These are phyloP conservation scores for Lymantria dispar DNA, from an alignment of 2,888 invertebrate species.

Conservation along the genomic window DNA sequence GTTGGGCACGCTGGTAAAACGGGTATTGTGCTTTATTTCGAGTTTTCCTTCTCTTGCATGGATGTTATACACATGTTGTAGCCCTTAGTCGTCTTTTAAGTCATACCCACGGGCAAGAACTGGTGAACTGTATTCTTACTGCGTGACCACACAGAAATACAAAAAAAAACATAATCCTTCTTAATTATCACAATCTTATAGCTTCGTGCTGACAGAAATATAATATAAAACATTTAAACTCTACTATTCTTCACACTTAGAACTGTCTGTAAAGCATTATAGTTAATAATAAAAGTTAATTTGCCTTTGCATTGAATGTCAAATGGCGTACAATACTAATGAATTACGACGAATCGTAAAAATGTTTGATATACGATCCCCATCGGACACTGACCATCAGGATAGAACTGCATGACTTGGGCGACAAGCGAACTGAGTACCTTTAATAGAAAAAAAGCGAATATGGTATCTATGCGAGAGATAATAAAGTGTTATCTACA, in stretches of 20 bases:
- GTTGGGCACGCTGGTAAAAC: too few relatives aligned
- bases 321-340: constrained; percentile 45
- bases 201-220: neutral
- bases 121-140: too few relatives aligned
- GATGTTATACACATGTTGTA: too few relatives aligned
- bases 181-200: neutral
- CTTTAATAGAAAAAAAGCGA: constrained; percentile 6
- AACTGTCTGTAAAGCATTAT: constrained; percentile 3
- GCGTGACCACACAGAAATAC: too few relatives aligned
- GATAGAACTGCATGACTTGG: constrained; percentile 51
- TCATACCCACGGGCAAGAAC: too few relatives aligned
- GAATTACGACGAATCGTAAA: constrained; percentile 69
- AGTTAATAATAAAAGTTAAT: constrained; percentile 38
- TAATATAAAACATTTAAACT: neutral
- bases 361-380: constrained; percentile 60
- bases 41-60: too few relatives aligned
- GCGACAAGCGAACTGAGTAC: constrained; percentile 19
- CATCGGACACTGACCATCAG: constrained; percentile 57
- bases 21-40: too few relatives aligned
- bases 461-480: constrained; percentile 17
- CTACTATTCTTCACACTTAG: neutral
- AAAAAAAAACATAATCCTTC: too few relatives aligned
- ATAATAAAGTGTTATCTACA: constrained; percentile 4
- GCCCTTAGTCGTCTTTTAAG: too few relatives aligned
- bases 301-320: constrained; percentile 36